phyloP scores from a whole-genome alignment of 2,797 vertebrate species.

The Gymnothorax reevesii region DNA sequence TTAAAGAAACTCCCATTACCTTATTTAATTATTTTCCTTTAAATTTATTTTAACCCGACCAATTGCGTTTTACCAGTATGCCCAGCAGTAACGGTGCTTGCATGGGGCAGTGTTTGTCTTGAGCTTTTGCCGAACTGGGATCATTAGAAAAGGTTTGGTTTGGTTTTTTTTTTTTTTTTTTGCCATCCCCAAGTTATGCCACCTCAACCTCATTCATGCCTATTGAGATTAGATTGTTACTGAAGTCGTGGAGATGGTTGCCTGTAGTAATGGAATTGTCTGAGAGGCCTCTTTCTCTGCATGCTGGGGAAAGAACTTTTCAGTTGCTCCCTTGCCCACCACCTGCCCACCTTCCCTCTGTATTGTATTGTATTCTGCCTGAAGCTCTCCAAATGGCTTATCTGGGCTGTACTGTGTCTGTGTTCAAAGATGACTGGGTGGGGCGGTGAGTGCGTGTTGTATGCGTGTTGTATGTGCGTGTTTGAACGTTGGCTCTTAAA shows the following conservation, averaged over 20 bases:
- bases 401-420: constrained; percentile 29
- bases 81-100: constrained; percentile 48
- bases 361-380: constrained; percentile 45
- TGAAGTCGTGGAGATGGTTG: constrained; percentile 39
- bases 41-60: constrained; percentile 49
- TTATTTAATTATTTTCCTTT: constrained; percentile 42
- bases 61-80: constrained; percentile 51
- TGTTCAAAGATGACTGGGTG: constrained; percentile 35
- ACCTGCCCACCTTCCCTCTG: constrained; percentile 19
- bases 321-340: constrained; percentile 55
- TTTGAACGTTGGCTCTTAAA: constrained; percentile 28
- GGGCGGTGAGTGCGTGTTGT: constrained; percentile 15
- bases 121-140: constrained; percentile 49
- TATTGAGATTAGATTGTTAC: constrained; percentile 69
- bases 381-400: constrained; percentile 41
- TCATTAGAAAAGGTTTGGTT: constrained; percentile 42
- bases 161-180: constrained; percentile 48
- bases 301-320: constrained; percentile 55
- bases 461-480: constrained; percentile 19
- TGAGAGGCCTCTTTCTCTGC: constrained; percentile 50
- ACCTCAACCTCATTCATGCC: constrained; percentile 63
- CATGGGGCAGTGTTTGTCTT: constrained; percentile 55
- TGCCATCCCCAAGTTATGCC: constrained; percentile 51
- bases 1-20: constrained; percentile 13
- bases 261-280: constrained; percentile 38